Conservation (phyloP, 2,888 invertebrate genomes). For the Neuroscelio doddi region DNA sequence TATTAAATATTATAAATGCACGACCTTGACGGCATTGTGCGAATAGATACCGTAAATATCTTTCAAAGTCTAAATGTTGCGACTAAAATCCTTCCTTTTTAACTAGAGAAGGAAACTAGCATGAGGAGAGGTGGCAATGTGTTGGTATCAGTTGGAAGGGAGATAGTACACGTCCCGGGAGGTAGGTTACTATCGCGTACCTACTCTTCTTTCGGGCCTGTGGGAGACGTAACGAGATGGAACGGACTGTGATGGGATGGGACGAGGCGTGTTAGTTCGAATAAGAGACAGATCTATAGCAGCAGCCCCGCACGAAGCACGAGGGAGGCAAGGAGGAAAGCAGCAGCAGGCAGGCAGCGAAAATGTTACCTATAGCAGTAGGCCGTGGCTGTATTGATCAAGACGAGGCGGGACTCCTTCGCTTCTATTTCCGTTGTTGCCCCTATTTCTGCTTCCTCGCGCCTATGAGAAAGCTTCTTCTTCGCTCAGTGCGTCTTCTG, state of each 20-base stretch:
- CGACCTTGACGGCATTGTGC: too few species aligned
- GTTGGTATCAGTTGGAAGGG: constrained; percentile 23
- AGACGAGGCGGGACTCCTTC: constrained; percentile 70
- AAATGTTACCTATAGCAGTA: constrained; percentile 68
- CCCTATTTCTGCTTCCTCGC: constrained; percentile 65
- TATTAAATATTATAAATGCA: too few species aligned
- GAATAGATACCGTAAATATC: too few species aligned
- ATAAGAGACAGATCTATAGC: constrained; percentile 69
- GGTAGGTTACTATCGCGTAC: constrained; percentile 61
- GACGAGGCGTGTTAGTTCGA: constrained; percentile 66
- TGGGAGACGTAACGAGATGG: constrained; percentile 56
- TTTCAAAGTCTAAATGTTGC: constrained; percentile 1
- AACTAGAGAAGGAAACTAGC: constrained; percentile 47
- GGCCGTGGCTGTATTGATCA: constrained; percentile 71
- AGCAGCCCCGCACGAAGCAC: constrained; percentile 48
- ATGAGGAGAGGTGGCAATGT: constrained; percentile 12
- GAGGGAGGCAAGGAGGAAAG: constrained; percentile 50
- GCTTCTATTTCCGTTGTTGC: constrained; percentile 71
- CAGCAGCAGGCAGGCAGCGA: constrained; percentile 58
- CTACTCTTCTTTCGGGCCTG: constrained; percentile 56
- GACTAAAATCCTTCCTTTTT: constrained; percentile 50
- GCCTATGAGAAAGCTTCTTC: constrained; percentile 61
- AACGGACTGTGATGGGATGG: constrained; percentile 52
- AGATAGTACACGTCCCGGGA: constrained; percentile 62
- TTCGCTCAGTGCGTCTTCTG: constrained; percentile 43